phyloP scores from a whole-genome alignment of 2,797 vertebrate genomes.

The Babyrousa celebensis region DNA sequence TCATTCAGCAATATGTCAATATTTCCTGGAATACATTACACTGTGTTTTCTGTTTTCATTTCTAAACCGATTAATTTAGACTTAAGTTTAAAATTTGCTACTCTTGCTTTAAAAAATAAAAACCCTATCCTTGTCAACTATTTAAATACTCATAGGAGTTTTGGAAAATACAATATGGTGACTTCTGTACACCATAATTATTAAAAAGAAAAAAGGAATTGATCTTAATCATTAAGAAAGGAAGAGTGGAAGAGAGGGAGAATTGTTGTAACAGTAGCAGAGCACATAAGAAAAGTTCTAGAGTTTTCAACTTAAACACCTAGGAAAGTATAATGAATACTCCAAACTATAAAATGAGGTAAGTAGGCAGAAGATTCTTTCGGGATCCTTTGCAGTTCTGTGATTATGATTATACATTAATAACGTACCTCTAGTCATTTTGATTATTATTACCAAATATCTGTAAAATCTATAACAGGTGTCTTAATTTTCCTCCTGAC shows the following conservation, averaged over 20 bases:
- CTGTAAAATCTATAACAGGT: neutral
- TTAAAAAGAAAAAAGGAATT: constrained; percentile 54
- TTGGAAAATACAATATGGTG: constrained; percentile 52
- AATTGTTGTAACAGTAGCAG: neutral
- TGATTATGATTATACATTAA: neutral
- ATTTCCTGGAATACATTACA: neutral
- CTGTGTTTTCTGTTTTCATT: constrained; percentile 1
- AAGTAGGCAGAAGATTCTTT: neutral
- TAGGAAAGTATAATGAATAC: neutral
- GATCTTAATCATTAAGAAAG: constrained; percentile 37
- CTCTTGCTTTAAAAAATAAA: neutral
- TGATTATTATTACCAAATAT: neutral
- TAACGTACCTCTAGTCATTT: neutral
- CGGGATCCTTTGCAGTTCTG: neutral
- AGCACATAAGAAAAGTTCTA: neutral
- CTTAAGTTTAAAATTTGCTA: constrained; percentile 1
- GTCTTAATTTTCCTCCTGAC: constrained; percentile 32
- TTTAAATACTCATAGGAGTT: constrained; percentile 39
- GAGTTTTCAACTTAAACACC: constrained; percentile 54
- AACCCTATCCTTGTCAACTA: neutral
- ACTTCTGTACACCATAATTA: constrained; percentile 43
- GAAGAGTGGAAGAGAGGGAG: neutral
- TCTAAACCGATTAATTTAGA: constrained; percentile 20
- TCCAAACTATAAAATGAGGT: neutral
- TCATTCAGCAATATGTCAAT: neutral